These are phyloP conservation scores for Benthosema pterotum DNA, from an alignment of 2,797 vertebrate species.

Conservation along the genomic window DNA sequence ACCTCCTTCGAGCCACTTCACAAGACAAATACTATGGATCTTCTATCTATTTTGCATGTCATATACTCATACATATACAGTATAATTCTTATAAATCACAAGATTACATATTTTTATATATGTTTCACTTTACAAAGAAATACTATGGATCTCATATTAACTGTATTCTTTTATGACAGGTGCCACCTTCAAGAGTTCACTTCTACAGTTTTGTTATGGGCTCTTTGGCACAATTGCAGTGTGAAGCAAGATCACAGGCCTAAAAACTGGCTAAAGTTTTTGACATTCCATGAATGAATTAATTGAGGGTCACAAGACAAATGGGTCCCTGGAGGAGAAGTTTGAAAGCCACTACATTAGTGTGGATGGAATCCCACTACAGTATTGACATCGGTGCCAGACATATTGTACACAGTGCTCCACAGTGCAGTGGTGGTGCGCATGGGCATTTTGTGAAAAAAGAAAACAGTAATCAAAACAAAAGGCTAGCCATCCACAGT, in stretches of 20 bases:
- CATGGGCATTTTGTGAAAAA: constrained; percentile 52
- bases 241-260: constrained; percentile 51
- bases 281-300: constrained; percentile 54
- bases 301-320: constrained; percentile 63
- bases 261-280: constrained; percentile 50
- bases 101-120: too few species aligned
- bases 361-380: constrained; percentile 62
- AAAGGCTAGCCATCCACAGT: constrained; percentile 49
- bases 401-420: constrained; percentile 53
- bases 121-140: too few species aligned
- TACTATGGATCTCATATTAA: too few species aligned
- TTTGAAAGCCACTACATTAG: constrained; percentile 57
- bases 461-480: constrained; percentile 45
- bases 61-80: too few species aligned
- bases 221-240: constrained; percentile 13
- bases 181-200: too few species aligned
- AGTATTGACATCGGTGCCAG: constrained; percentile 58
- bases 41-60: too few species aligned
- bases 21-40: too few species aligned
- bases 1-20: too few species aligned
- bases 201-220: too few species aligned
- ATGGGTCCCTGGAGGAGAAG: constrained; percentile 50
- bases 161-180: too few species aligned
- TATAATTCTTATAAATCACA: too few species aligned
- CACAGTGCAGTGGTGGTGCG: constrained; percentile 43